phyloP scores from a whole-genome alignment of 2,888 invertebrate species.

The Leucophora obtusa region DNA sequence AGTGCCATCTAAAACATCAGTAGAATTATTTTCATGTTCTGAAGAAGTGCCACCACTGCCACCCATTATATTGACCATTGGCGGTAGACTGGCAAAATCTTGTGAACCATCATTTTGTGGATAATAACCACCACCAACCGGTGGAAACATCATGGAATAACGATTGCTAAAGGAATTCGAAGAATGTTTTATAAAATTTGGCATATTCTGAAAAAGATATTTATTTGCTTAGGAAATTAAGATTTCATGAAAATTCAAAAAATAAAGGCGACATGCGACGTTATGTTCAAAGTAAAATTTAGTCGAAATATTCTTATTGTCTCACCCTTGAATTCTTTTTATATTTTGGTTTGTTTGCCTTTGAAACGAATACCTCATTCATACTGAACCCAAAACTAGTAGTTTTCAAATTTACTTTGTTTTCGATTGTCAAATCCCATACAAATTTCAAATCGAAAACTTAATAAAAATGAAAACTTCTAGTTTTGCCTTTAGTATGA shows the following conservation, averaged over 20 bases:
- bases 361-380: too few species aligned
- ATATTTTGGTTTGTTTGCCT: too few species aligned
- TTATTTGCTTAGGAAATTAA: neutral
- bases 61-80: constrained; percentile 81
- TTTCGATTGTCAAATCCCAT: too few species aligned
- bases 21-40: constrained; percentile 75
- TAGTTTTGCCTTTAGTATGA: too few species aligned
- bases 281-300: too few species aligned
- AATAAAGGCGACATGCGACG: too few species aligned
- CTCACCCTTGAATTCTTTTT: too few species aligned
- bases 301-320: too few species aligned
- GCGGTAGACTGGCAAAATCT: constrained; percentile 85
- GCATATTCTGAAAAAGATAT: constrained; percentile 65
- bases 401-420: too few species aligned
- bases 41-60: constrained; percentile 69
- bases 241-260: neutral
- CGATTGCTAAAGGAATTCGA: constrained; percentile 71
- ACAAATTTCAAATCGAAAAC: too few species aligned
- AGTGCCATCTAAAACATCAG: constrained; percentile 76
- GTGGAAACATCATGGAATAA: constrained; percentile 73
- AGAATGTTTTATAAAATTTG: constrained; percentile 72
- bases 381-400: too few species aligned
- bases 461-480: too few species aligned
- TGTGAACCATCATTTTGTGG: constrained; percentile 73
- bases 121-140: constrained; percentile 65